phyloP scores from a whole-genome alignment of 2,797 vertebrate genomes.

The Sebastes iracundus region DNA sequence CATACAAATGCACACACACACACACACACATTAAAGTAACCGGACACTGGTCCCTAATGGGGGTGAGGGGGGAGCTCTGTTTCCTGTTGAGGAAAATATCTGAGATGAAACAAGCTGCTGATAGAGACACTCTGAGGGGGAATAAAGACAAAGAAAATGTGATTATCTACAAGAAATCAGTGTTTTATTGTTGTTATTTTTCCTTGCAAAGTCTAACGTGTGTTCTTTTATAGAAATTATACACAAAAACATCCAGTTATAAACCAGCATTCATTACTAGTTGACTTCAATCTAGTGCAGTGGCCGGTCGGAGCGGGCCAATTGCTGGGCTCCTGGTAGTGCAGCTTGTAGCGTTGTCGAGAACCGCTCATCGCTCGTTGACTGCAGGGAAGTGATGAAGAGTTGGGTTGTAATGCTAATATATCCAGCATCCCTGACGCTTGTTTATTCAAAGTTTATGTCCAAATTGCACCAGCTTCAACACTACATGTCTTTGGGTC shows the following conservation, averaged over 20 bases:
- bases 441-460: too few relatives aligned
- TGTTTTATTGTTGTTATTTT: neutral
- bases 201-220: neutral
- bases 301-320: too few relatives aligned
- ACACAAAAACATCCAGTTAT: neutral
- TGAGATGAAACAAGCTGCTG: slow-evolving; percentile 75
- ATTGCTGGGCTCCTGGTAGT: too few relatives aligned
- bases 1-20: neutral
- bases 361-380: accelerated
- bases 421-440: too few relatives aligned
- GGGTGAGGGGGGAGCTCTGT: slow-evolving; percentile 43
- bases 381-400: too few relatives aligned
- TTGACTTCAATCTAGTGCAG: too few relatives aligned
- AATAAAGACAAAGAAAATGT: slow-evolving; percentile 36
- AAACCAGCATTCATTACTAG: neutral
- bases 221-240: neutral
- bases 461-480: too few relatives aligned
- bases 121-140: slow-evolving; percentile 48
- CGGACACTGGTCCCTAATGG: slow-evolving; percentile 72
- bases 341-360: too few relatives aligned
- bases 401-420: too few relatives aligned
- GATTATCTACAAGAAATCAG: slow-evolving; percentile 34
- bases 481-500: too few relatives aligned
- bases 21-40: slow-evolving; percentile 48
- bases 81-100: slow-evolving; percentile 74